phyloP scores from a whole-genome alignment of 2,797 vertebrate species.

The Coregonus sp. region DNA sequence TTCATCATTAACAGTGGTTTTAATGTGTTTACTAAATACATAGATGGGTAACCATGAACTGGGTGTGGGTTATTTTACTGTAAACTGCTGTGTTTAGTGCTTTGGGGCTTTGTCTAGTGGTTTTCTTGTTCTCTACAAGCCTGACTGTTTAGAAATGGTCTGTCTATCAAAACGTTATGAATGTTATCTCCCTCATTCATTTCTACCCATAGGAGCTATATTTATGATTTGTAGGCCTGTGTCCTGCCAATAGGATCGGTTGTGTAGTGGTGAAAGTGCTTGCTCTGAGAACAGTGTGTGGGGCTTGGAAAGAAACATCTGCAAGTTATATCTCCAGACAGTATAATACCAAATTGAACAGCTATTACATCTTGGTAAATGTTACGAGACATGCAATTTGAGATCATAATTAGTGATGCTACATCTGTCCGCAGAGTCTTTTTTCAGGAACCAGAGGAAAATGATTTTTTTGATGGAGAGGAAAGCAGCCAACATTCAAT shows the following conservation, averaged over 20 bases:
- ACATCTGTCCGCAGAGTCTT: conserved; percentile 46
- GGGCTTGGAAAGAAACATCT: background rate
- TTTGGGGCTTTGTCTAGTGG: conserved; percentile 9
- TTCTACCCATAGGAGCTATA: conserved; percentile 4
- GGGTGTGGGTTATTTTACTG: conserved; percentile 38
- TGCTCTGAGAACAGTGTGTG: background rate
- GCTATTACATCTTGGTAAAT: conserved; percentile 47
- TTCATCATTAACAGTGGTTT: conserved; percentile 65
- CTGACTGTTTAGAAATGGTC: conserved; percentile 28
- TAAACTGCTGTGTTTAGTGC: conserved; percentile 38
- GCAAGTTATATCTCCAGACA: conserved; percentile 22
- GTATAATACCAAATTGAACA: conserved; percentile 13
- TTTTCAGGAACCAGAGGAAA: conserved; percentile 58
- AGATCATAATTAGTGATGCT: conserved; percentile 43
- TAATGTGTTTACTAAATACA: conserved; percentile 64
- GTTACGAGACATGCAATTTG: conserved; percentile 37
- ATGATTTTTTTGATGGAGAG: conserved; percentile 61
- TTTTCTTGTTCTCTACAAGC: conserved; percentile 46
- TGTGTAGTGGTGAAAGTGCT: background rate
- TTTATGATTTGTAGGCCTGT: conserved; percentile 33
- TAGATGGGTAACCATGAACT: conserved; percentile 47
- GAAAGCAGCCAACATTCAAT: conserved; percentile 61
- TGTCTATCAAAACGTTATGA: conserved; percentile 28
- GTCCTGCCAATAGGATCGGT: conserved; percentile 32
- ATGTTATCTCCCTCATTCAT: conserved; percentile 7